Evolutionary conservation across 2,888 invertebrate genomes (phyloP).

Genomic region (Chydorus sphaericus): DNA sequence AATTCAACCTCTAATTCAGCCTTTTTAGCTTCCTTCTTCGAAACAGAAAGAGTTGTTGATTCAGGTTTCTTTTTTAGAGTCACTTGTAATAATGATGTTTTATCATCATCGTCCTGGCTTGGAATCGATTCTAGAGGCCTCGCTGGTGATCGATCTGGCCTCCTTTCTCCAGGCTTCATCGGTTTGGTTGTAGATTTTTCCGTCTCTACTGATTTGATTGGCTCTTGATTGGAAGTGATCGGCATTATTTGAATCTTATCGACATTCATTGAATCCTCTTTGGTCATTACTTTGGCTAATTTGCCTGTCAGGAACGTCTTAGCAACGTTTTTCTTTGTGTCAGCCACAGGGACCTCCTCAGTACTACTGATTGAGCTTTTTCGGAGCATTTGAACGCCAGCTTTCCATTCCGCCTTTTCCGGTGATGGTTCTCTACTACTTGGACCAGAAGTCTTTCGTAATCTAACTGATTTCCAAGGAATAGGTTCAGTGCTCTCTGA

Average conservation of each 20-base stretch:
- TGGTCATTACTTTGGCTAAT: background rate
- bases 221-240: too few relatives aligned
- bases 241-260: background rate
- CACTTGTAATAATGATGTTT: too few relatives aligned
- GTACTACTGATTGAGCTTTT: background rate
- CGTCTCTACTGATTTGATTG: too few relatives aligned
- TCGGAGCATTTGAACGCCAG: background rate
- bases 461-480: background rate
- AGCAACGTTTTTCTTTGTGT: background rate
- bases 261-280: background rate
- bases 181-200: too few relatives aligned
- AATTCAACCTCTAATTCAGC: too few relatives aligned
- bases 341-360: background rate
- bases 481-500: background rate
- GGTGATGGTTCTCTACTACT: conserved; percentile 1
- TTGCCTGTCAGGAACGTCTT: background rate
- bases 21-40: too few relatives aligned
- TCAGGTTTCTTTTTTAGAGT: too few relatives aligned
- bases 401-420: conserved; percentile 6
- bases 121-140: too few relatives aligned
- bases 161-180: too few relatives aligned
- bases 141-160: too few relatives aligned
- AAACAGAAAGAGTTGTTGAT: too few relatives aligned
- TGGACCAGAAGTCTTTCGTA: background rate
- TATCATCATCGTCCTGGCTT: too few relatives aligned